Conservation (phyloP, 2,113 vertebrate species). For the Carollia perspicillata region DNA sequence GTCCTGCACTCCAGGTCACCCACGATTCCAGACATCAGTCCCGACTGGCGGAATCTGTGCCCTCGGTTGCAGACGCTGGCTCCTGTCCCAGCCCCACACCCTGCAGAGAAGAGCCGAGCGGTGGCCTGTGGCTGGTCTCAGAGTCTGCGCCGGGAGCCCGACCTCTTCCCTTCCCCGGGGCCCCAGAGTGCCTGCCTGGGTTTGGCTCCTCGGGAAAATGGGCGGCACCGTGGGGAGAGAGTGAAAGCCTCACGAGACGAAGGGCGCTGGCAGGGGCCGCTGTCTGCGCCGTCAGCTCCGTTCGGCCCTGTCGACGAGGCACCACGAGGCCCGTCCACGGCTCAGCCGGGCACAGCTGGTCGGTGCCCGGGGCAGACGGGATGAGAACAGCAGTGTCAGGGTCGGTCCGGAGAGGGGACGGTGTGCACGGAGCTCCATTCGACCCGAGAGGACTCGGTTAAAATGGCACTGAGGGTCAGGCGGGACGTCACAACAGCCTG, state of each 20-base stretch:
- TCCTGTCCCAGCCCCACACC: neutral
- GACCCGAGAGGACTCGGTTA: conserved; percentile 28
- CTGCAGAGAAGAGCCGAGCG: neutral
- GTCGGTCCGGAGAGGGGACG: neutral
- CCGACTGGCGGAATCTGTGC: no score
- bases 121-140: neutral
- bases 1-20: no score
- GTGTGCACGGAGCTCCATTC: conserved; percentile 29
- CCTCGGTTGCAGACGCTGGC: no score
- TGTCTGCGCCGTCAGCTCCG: no score
- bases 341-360: neutral
- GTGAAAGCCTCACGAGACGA: rapidly evolving
- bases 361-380: neutral
- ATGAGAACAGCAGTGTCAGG: neutral
- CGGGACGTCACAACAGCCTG: conserved; percentile 25
- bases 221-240: rapidly evolving
- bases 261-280: neutral
- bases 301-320: neutral
- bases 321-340: neutral
- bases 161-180: neutral
- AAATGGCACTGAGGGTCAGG: conserved; percentile 55
- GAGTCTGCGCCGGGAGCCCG: neutral
- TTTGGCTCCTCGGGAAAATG: neutral
- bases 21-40: neutral
- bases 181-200: neutral